Conservation (phyloP, 2,888 invertebrate species). For the Masnerella sp. region DNA sequence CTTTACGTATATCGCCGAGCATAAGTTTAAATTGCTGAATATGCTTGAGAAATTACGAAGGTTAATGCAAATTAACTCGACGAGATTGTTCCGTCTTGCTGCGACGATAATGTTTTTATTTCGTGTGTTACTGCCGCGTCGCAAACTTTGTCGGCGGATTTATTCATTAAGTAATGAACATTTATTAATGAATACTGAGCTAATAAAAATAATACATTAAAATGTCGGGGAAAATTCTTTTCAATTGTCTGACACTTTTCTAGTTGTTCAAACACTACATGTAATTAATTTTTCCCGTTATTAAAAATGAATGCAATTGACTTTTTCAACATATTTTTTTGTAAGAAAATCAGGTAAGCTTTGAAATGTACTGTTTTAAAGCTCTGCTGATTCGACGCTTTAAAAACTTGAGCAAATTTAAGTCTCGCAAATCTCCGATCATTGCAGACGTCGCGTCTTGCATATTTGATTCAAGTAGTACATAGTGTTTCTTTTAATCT, state of each 20-base stretch:
- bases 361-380: no score
- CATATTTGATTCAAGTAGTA: not conserved
- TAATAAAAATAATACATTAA: no score
- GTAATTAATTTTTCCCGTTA: no score
- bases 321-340: no score
- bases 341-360: no score
- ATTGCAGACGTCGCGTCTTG: not conserved
- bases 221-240: not conserved
- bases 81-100: constrained; percentile 42
- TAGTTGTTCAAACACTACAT: no score
- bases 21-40: constrained; percentile 37
- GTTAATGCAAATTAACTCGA: constrained; percentile 42
- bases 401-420: not conserved
- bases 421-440: not conserved
- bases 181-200: not conserved
- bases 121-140: constrained; percentile 8
- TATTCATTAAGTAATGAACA: constrained; percentile 29
- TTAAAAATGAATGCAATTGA: no score
- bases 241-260: no score
- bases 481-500: not conserved
- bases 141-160: constrained; percentile 15
- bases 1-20: constrained; percentile 31
- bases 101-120: constrained; percentile 42
- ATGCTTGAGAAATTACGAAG: constrained; percentile 45
- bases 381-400: not conserved